Evolutionary conservation across 2,888 invertebrate genomes (phyloP).

Genomic region (Crioceris asparagi): DNA sequence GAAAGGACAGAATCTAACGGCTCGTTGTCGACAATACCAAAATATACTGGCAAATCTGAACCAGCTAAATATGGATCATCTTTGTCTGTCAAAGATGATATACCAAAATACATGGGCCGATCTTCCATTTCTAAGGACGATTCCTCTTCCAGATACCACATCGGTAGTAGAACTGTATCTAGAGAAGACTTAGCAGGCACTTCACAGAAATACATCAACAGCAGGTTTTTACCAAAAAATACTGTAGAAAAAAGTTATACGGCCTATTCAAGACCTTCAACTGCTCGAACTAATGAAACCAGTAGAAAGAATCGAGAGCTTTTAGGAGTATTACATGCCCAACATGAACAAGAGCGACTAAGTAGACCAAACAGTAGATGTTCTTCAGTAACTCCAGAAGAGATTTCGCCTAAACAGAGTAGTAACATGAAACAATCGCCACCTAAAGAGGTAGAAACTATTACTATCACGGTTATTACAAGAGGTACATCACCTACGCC

Average conservation of each 20-base stretch:
- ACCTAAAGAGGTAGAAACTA: conserved; percentile 28
- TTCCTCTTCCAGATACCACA: conserved; percentile 17
- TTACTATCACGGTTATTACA: conserved; percentile 54
- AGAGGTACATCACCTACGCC: conserved; percentile 69
- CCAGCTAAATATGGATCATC: conserved; percentile 19
- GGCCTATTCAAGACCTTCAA: conserved; percentile 33
- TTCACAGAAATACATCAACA: conserved; percentile 36
- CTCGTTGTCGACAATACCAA: conserved; percentile 26
- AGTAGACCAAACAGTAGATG: conserved; percentile 32
- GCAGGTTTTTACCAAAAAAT: conserved; percentile 37
- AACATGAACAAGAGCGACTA: conserved; percentile 29
- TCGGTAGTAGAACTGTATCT: conserved; percentile 24
- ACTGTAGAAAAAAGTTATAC: conserved; percentile 36
- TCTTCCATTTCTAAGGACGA: conserved; percentile 19
- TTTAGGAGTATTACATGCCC: conserved; percentile 31
- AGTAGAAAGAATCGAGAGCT: conserved; percentile 36
- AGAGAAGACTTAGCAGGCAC: conserved; percentile 31
- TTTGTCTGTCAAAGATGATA: conserved; percentile 20
- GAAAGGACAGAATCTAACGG: conserved; percentile 31
- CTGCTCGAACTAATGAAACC: conserved; percentile 31
- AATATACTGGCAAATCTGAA: conserved; percentile 24
- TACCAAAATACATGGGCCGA: conserved; percentile 16
- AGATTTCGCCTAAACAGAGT: conserved; percentile 12
- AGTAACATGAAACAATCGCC: conserved; percentile 18
- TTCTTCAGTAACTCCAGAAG: conserved; percentile 30